Evolutionary conservation across 2,113 vertebrate species (phyloP), one percentile per base, ranked within the genome.

Genomic region (Microcebus tavaratra): DNA sequence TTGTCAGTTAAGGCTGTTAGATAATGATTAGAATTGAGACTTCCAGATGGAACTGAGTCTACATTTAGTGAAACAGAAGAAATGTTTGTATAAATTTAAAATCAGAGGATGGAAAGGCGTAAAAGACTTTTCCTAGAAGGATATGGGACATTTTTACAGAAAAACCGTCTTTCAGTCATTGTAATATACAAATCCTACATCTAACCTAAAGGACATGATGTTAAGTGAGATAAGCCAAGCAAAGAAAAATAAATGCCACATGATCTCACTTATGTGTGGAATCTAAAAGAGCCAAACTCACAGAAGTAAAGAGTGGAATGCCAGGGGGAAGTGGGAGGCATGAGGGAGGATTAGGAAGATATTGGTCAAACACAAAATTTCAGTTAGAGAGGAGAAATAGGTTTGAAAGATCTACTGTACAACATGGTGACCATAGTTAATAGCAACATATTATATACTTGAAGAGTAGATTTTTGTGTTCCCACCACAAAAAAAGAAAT

Each of bases 31-130:
- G 39, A 90, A 81, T 15, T 79, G 39, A 73, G 63, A 29, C 94
- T 94, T 80, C 76, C 39, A 93, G 20, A 55, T 72, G 67, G 53
- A 90, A 85, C 5, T 8, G 14, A 36, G 8, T 87, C 34, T 84
- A 11, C 80, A 92, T 53, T 92, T 81, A 80, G 21, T 82, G 79
- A 89, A 90, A 59, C 36, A 65, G 42, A 96, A 94, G 57, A 83
- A 72, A 93, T 72, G 11, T 11, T 91, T 34, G 20, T 75, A 90
- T 45, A 90, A 34, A 81, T 59, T 75, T 94, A 89, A 97, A 95
- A 63, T 36, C 9, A 50, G 83, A 86, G 84, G 36, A 87, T n/a
- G 39, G 31, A 4, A 34, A 85, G 23, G 36, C 25, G 23, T 73
- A 65, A 63, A 82, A 45, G 20, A 82, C 7, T 21, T 65, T 39